Percentiles rank a stretch among this genome's conserved stretches.
Conservation (phyloP, 1,140 invertebrate species). For the Anastrepha obliqua region DNA sequence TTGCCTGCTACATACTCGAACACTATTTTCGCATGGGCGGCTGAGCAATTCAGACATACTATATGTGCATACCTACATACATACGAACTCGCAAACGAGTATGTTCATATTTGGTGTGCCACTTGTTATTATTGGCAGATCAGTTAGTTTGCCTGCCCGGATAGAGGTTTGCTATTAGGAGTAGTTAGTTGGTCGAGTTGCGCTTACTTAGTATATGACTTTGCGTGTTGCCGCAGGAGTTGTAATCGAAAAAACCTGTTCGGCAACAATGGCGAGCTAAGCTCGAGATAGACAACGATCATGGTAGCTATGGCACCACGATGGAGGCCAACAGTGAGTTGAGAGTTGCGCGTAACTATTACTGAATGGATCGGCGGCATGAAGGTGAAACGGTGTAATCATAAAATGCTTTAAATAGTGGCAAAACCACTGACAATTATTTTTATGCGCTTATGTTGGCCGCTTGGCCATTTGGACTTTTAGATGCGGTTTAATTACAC, state of each 20-base stretch:
- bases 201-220: neutral
- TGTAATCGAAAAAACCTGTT: conserved; percentile 39
- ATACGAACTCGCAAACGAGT: neutral
- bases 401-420: conserved; percentile 58
- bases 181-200: neutral
- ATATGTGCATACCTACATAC: neutral
- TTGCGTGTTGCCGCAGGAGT: neutral
- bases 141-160: too few relatives aligned
- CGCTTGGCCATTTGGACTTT: conserved; percentile 26
- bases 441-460: conserved; percentile 54
- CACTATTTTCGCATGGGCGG: too few relatives aligned
- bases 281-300: neutral
- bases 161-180: neutral
- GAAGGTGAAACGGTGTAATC: conserved; percentile 24
- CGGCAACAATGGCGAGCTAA: conserved; percentile 9
- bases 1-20: too few relatives aligned
- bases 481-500: conserved; percentile 57
- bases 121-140: neutral
- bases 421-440: conserved; percentile 59
- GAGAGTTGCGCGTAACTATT: neutral
- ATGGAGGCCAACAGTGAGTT: neutral
- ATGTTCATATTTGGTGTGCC: neutral
- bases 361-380: conserved; percentile 5
- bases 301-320: neutral
- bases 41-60: neutral